phyloP scores from a whole-genome alignment of 2,797 vertebrate genomes.

The Danio aesculapii region DNA sequence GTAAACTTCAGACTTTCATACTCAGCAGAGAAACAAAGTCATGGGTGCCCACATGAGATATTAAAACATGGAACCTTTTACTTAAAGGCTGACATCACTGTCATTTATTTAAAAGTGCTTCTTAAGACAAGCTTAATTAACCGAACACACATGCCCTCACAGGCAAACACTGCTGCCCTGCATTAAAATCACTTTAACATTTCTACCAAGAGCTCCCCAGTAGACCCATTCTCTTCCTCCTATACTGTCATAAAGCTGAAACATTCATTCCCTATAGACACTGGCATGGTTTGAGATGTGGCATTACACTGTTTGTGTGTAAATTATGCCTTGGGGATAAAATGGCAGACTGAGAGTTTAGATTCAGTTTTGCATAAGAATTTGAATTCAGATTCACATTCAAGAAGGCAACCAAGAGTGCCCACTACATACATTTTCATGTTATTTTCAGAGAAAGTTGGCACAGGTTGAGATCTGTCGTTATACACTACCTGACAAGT shows the following conservation, averaged over 20 bases:
- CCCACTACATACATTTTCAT: no score
- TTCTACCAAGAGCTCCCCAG: conserved; percentile 43
- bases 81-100: conserved; percentile 2
- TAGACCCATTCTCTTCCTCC: conserved; percentile 44
- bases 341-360: background rate
- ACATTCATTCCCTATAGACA: conserved; percentile 51
- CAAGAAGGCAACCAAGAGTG: no score
- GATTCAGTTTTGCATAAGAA: no score
- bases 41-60: background rate
- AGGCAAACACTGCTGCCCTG: conserved; percentile 1
- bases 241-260: conserved; percentile 44
- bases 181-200: conserved; percentile 32
- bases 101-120: background rate
- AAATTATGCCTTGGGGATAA: background rate
- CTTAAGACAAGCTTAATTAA: conserved; percentile 4
- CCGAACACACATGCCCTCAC: conserved; percentile 3
- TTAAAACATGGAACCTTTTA: conserved; percentile 11
- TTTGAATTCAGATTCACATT: no score
- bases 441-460: no score
- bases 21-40: background rate
- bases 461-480: no score
- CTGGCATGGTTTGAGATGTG: conserved; percentile 12
- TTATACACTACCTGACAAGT: no score
- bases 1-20: conserved; percentile 17
- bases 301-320: conserved; percentile 31